Evolutionary conservation across 2,797 vertebrate species (phyloP).

Genomic region (Hapalemur alaotrensis): DNA sequence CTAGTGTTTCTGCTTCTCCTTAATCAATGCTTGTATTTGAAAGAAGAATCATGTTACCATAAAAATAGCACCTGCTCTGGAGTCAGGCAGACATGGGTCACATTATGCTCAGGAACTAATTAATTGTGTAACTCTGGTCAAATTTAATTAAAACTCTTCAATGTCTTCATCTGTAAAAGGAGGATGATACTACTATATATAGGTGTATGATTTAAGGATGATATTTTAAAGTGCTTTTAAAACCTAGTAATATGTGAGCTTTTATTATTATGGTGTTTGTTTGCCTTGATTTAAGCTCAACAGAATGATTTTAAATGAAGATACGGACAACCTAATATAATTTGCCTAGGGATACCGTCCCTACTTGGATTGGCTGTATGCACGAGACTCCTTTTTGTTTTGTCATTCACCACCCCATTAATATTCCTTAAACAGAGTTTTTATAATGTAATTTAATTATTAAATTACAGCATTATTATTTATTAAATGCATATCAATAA

Average conservation of each 20-base stretch:
- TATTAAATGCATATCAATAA: background rate
- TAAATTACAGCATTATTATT: background rate
- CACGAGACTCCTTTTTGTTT: background rate
- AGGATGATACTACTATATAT: background rate
- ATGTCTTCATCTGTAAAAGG: background rate
- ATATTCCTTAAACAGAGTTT: background rate
- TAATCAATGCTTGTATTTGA: background rate
- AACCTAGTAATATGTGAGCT: background rate
- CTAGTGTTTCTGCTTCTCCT: background rate
- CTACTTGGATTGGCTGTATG: background rate
- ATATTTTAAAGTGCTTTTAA: background rate
- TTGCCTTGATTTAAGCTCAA: background rate
- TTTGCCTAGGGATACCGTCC: background rate
- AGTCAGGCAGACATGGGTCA: background rate
- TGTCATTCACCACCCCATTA: background rate
- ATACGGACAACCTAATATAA: background rate
- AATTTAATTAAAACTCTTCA: slow-evolving; percentile 10
- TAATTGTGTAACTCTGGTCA: background rate
- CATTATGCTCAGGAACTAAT: background rate
- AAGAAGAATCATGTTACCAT: background rate
- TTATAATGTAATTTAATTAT: background rate
- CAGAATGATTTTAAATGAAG: background rate
- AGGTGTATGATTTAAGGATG: background rate
- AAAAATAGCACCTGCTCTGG: background rate
- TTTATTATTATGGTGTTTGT: background rate